A percentile compares a stretch with the other conserved stretches of the same genome.
Conservation (phyloP, 2,797 vertebrate species). For the Psittacula echo region DNA sequence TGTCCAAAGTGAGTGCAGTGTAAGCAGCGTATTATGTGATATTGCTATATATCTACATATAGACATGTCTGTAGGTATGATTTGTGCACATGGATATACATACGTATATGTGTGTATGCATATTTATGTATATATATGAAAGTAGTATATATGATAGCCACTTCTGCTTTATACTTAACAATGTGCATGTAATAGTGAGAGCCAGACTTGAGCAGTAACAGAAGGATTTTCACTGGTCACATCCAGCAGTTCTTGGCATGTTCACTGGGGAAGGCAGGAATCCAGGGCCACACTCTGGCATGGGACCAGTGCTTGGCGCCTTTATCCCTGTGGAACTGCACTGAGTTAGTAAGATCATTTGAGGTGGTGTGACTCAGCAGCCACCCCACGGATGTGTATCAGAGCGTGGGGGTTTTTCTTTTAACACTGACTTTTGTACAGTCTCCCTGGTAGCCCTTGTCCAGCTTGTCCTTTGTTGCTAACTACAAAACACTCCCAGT, state of each 20-base stretch:
- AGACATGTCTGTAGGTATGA: background rate
- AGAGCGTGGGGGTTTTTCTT: background rate
- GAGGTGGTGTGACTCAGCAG: background rate
- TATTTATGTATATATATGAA: background rate
- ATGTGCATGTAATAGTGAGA: background rate
- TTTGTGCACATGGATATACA: background rate
- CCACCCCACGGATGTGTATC: background rate
- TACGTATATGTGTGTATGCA: background rate
- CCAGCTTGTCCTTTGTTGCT: background rate
- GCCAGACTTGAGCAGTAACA: background rate
- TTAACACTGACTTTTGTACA: background rate
- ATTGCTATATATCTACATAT: background rate
- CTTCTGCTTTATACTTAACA: background rate
- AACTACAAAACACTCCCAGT: background rate
- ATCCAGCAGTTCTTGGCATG: fast-evolving
- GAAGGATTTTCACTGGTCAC: fast-evolving
- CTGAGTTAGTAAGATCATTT: background rate
- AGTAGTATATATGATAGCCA: background rate
- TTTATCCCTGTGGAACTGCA: background rate
- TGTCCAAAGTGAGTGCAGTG: background rate
- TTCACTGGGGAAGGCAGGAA: background rate
- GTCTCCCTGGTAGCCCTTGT: background rate
- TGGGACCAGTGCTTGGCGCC: background rate
- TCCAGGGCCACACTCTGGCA: background rate
- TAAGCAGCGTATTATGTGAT: background rate